phyloP scores from a whole-genome alignment of 2,888 invertebrate genomes.

The Nomada ferruginata region DNA sequence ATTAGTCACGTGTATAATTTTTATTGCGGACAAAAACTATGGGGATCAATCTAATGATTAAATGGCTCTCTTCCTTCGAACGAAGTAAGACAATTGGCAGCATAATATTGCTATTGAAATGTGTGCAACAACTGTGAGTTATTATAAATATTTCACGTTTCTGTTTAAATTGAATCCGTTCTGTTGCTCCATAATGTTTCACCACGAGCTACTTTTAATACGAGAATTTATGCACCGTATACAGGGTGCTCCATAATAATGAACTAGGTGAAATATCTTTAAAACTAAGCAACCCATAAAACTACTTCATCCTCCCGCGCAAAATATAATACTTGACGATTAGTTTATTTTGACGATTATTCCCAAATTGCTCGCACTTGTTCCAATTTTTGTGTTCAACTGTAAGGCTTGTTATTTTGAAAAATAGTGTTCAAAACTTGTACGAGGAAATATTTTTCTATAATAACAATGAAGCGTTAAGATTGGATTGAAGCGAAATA shows the following conservation, averaged over 20 bases:
- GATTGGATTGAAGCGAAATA: too few relatives aligned
- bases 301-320: neutral
- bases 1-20: too few relatives aligned
- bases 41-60: neutral
- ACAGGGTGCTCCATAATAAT: slow-evolving; percentile 20
- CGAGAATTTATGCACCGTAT: slow-evolving; percentile 7
- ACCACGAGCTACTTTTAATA: slow-evolving; percentile 16
- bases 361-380: neutral
- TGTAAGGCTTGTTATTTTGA: neutral
- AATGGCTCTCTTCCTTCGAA: neutral
- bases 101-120: slow-evolving; percentile 35
- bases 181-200: slow-evolving; percentile 17
- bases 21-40: neutral
- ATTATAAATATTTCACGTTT: slow-evolving; percentile 32
- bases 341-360: neutral
- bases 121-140: slow-evolving; percentile 29
- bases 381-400: too few relatives aligned
- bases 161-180: slow-evolving; percentile 25
- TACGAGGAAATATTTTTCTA: too few relatives aligned
- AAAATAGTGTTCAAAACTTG: neutral
- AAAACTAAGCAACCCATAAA: slow-evolving; percentile 7
- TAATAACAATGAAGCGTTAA: too few relatives aligned
- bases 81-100: slow-evolving; percentile 14
- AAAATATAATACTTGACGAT: neutral
- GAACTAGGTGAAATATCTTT: slow-evolving; percentile 12